These are phyloP conservation scores for Nomada flava DNA, from an alignment of 2,888 invertebrate genomes.

Conservation along the genomic window DNA sequence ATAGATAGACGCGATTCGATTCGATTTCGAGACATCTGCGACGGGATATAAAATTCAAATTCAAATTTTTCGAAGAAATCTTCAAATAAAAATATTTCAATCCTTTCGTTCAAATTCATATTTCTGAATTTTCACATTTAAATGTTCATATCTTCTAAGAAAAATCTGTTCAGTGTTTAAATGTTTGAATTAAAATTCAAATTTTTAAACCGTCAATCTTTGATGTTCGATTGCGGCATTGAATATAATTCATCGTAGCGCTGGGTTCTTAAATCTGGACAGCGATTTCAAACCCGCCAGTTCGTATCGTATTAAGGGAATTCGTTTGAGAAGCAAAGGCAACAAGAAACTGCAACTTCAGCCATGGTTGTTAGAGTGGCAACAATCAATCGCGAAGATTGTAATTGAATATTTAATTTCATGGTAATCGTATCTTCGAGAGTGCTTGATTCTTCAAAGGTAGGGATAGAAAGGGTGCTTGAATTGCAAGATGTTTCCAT, in stretches of 20 bases:
- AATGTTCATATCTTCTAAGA: too few species aligned
- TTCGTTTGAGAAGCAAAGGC: background rate
- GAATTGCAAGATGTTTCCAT: constrained; percentile 41
- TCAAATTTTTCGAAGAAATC: too few species aligned
- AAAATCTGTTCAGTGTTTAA: too few species aligned
- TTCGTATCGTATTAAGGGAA: background rate
- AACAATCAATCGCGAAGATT: constrained; percentile 22
- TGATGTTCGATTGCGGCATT: constrained; percentile 21
- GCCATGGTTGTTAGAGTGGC: constrained; percentile 5
- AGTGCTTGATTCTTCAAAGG: constrained; percentile 33
- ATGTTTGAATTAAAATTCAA: too few species aligned
- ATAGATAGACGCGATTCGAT: constrained; percentile 22
- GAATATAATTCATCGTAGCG: background rate
- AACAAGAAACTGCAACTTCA: background rate
- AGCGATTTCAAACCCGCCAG: background rate
- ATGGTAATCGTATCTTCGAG: constrained; percentile 42
- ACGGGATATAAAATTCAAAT: background rate
- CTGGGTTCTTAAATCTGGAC: background rate
- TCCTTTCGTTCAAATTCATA: too few species aligned
- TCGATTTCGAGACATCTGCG: constrained; percentile 17
- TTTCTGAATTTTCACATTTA: too few species aligned
- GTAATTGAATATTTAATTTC: constrained; percentile 51
- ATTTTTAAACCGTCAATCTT: background rate
- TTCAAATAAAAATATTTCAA: too few species aligned
- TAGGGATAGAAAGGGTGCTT: constrained; percentile 16